Conservation (phyloP, 2,113 vertebrate genomes). For the Lepus americanus region DNA sequence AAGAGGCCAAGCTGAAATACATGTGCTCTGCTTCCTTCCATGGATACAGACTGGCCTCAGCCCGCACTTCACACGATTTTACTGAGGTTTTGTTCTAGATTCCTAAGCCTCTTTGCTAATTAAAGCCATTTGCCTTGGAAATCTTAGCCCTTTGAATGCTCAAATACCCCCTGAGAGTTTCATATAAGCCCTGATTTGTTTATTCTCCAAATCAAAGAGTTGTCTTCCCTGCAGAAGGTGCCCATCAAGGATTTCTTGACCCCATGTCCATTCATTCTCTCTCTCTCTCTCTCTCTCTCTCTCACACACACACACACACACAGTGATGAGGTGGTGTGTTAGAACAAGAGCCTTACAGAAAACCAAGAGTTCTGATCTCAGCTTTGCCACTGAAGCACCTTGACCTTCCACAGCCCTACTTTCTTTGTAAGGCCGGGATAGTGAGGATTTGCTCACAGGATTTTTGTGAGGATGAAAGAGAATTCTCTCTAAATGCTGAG, state of each 20-base stretch:
- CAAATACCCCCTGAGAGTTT: constrained; percentile 30
- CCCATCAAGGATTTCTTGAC: neutral
- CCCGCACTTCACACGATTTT: neutral
- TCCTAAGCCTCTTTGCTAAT: constrained; percentile 58
- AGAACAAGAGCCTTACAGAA: neutral
- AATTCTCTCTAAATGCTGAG: neutral
- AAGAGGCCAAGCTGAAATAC: neutral
- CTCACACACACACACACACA: neutral
- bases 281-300: too few relatives aligned
- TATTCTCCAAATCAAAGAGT: constrained; percentile 40
- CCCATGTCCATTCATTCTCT: neutral
- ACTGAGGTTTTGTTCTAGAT: constrained; percentile 42
- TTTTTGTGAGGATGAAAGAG: neutral
- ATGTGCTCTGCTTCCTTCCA: neutral
- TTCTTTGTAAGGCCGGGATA: neutral
- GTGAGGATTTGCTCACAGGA: neutral
- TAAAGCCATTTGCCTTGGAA: constrained; percentile 55
- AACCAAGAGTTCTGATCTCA: neutral
- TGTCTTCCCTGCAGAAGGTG: neutral
- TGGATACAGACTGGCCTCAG: neutral
- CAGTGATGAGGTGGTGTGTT: neutral
- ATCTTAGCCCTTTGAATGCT: constrained; percentile 40
- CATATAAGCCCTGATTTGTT: constrained; percentile 55
- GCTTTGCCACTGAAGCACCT: neutral
- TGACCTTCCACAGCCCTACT: neutral